Base-by-base conservation (phyloP, 2,888 invertebrate species). In the Clusia tigrina region DNA sequence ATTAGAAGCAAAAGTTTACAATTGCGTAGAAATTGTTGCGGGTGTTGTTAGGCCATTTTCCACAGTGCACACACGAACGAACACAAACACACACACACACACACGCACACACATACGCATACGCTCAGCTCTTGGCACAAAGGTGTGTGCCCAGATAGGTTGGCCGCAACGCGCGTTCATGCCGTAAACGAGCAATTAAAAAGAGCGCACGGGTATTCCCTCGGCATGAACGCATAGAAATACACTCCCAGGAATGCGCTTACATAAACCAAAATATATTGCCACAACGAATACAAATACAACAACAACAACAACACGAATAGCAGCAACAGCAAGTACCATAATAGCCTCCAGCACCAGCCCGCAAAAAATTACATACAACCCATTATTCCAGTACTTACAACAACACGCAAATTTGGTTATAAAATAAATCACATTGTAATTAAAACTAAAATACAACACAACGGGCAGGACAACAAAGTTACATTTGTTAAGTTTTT, bases 151-250 rank as follows among this genome's bases (percentile, higher is more conserved):
- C 6, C 32, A 32, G 12, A 32, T 12, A 32, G 32, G 6, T 32
- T 32, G 5, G n/a, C 12, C 12, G 32, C 32, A 32, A 32, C 32
- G n/a, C n/a, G 42, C 42, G n/a, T 17, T 42, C 42, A 12, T 12
- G 42, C 42, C 9, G n/a, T 42, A 42, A 42, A 42, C n/a, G n/a
- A 42, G 42, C 42, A 42, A 42, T 42, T 42, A 42, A 42, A 42
- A 42, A 32, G 6, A 32, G n/a, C 12, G 32, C 32, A 32, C 32
- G 32, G n/a, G n/a, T n/a, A n/a, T n/a, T n/a, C n/a, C 32, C 12
- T 12, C 12, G 32, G 6, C 32, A 12, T 32, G 32, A 32, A 12
- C 12, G 32, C 32, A 32, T 32, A 32, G 32, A 9, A 3, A 42
- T 6, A 12, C 42, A 6, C 6, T 3, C 42, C 32, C 32, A 9